Evolutionary conservation across 2,888 invertebrate species (phyloP).

Genomic region (Himalopsyche japonica): DNA sequence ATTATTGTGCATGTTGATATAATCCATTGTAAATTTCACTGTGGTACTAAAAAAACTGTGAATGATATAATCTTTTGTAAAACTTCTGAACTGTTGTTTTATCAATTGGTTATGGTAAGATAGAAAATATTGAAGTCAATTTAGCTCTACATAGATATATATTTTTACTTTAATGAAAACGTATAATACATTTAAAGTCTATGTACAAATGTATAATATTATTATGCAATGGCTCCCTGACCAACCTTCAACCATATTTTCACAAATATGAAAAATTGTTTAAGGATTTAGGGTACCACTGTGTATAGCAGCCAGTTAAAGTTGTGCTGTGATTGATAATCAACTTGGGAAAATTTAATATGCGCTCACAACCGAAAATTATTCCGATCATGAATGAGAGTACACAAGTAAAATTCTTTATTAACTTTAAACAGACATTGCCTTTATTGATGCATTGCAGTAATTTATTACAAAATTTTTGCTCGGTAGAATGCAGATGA

Average conservation of each 20-base stretch:
- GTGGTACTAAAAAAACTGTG: too few relatives aligned
- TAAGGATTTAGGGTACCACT: not conserved
- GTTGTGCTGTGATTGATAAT: not conserved
- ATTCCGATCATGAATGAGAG: not conserved
- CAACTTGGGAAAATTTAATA: not conserved
- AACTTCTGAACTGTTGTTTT: too few relatives aligned
- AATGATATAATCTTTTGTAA: too few relatives aligned
- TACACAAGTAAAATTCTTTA: constrained; percentile 2
- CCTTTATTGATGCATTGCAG: constrained; percentile 36
- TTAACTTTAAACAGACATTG: constrained; percentile 35
- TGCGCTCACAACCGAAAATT: not conserved
- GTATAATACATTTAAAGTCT: not conserved
- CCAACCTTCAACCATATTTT: not conserved
- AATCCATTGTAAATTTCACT: too few relatives aligned
- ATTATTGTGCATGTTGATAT: too few relatives aligned
- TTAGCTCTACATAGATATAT: not conserved
- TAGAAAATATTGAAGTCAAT: not conserved
- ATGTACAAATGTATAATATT: not conserved
- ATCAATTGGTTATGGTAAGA: not conserved
- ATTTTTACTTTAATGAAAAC: not conserved
- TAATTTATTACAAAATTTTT: constrained; percentile 20
- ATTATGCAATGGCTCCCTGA: not conserved
- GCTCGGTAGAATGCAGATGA: not conserved
- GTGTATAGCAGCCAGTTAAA: not conserved
- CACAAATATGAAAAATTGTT: not conserved